A percentile compares a stretch with the other conserved stretches of the same genome.
These are phyloP conservation scores for Zosterops pallidus DNA, from an alignment of 2,113 vertebrate genomes.

Conservation along the genomic window DNA sequence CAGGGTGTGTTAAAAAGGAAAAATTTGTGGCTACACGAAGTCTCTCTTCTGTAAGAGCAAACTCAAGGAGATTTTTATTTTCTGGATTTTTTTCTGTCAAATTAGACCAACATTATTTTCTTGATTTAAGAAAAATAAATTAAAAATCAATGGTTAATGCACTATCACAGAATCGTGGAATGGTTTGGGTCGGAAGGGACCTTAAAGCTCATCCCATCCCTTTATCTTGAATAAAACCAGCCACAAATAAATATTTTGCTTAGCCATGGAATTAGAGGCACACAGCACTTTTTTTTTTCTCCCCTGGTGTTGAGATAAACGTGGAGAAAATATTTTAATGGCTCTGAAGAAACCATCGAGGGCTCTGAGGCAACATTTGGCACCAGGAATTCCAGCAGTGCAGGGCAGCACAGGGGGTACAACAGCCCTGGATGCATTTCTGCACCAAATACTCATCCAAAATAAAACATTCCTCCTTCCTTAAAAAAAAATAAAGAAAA, in stretches of 20 bases:
- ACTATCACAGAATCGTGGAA: background rate
- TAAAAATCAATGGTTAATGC: background rate
- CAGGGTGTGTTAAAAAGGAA: background rate
- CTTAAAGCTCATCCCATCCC: background rate
- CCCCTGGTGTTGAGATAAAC: background rate
- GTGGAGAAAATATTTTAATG: background rate
- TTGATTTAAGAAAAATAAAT: background rate
- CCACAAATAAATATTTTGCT: background rate
- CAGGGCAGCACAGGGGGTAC: background rate
- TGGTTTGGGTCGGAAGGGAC: background rate
- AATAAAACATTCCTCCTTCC: background rate
- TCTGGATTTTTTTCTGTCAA: background rate
- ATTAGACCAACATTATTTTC: background rate
- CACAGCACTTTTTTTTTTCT: background rate
- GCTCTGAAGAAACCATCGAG: background rate
- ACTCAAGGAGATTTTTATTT: background rate
- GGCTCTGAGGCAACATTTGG: background rate
- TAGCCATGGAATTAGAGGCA: background rate
- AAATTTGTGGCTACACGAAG: background rate
- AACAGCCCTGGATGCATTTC: background rate
- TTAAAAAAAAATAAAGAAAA: background rate
- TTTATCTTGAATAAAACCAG: background rate
- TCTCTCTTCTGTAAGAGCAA: background rate
- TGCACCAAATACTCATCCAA: background rate
- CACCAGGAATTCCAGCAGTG: background rate